These are phyloP conservation scores for Pseudococcus longispinus DNA, from an alignment of 2,888 invertebrate genomes.

Conservation along the genomic window DNA sequence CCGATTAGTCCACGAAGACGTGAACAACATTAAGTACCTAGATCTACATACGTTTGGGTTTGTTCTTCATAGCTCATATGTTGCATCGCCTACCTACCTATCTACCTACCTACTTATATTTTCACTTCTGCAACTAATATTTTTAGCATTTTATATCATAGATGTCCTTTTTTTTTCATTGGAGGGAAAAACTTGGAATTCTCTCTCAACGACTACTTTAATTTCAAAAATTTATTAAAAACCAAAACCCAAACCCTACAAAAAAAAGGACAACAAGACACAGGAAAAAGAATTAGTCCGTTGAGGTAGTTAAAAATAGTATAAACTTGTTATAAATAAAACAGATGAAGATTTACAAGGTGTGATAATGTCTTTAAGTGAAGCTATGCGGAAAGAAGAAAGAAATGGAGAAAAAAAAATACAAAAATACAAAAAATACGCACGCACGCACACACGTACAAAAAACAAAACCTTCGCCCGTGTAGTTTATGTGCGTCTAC, in stretches of 20 bases:
- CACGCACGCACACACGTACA: not conserved
- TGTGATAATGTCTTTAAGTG: constrained; percentile 32
- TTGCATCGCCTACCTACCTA: no score
- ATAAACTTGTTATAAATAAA: constrained; percentile 46
- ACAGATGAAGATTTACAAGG: constrained; percentile 49
- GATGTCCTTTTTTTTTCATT: not conserved
- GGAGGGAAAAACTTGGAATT: no score
- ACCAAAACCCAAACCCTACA: not conserved
- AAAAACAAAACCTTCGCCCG: constrained; percentile 29
- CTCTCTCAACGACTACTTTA: not conserved
- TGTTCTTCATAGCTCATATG: not conserved
- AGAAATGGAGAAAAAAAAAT: not conserved
- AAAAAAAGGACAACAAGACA: not conserved
- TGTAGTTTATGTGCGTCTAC: constrained; percentile 53
- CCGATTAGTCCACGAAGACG: not conserved
- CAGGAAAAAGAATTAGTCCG: constrained; percentile 38
- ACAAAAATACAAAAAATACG: not conserved
- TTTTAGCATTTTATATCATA: not conserved
- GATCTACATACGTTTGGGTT: not conserved
- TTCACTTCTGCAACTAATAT: not conserved
- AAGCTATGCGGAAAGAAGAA: constrained; percentile 37
- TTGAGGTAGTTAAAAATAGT: constrained; percentile 43
- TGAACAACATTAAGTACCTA: no score
- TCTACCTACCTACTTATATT: no score
- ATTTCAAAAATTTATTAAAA: constrained; percentile 11